These are phyloP conservation scores for Varroa destructor DNA, from an alignment of 1,140 invertebrate genomes.

Conservation along the genomic window DNA sequence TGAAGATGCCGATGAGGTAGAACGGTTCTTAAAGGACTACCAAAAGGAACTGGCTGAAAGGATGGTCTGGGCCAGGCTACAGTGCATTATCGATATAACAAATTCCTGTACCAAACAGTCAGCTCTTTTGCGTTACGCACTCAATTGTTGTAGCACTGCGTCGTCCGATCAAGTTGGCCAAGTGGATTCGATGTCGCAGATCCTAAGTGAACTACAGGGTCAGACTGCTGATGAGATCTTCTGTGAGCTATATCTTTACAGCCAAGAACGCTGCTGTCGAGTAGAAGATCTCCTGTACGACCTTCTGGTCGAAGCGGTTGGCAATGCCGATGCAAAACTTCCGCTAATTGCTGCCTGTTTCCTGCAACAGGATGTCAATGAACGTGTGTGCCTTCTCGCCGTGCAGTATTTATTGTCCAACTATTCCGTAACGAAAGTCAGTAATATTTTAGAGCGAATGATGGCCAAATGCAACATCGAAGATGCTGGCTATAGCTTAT, in stretches of 20 bases:
- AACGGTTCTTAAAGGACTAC: background rate
- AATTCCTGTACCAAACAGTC: no score
- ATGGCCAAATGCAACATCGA: background rate
- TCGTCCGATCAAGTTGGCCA: background rate
- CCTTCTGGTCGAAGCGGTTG: constrained; percentile 12
- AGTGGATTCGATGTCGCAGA: constrained; percentile 13
- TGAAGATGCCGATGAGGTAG: background rate
- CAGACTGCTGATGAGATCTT: constrained; percentile 10
- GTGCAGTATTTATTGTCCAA: constrained; percentile 18
- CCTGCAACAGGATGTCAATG: constrained; percentile 21
- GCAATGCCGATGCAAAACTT: background rate
- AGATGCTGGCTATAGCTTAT: constrained; percentile 4
- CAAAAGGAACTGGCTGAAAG: background rate
- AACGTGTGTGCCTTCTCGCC: constrained; percentile 24
- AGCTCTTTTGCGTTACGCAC: background rate
- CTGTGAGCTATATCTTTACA: constrained; percentile 21
- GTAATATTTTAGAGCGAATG: background rate
- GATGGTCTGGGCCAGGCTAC: constrained; percentile 3
- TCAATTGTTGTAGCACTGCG: background rate
- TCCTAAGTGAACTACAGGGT: background rate
- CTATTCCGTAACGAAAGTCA: constrained; percentile 2
- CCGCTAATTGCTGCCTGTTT: constrained; percentile 19
- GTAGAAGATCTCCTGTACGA: constrained; percentile 13
- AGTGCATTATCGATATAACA: constrained; percentile 7
- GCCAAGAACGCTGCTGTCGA: constrained; percentile 13